Base-by-base conservation (phyloP, 2,113 vertebrate genomes). In the Brachionichthys hirsutus region DNA sequence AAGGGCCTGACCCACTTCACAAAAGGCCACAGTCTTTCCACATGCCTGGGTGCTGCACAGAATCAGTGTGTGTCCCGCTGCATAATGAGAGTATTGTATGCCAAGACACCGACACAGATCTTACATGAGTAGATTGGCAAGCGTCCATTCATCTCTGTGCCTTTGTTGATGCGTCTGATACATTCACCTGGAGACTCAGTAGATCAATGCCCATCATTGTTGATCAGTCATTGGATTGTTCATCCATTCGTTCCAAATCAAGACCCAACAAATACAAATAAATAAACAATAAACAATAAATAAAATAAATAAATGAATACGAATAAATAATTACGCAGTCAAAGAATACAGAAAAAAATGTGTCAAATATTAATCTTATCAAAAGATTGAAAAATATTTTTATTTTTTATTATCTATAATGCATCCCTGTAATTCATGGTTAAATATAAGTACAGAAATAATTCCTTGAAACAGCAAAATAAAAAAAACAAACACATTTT, bases 71-170 rank as follows among this genome's bases (percentile, higher is more conserved):
- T 83, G 78, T 75, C 44, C 0, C n/a, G 13, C 18, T 68, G 42
- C 44, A 87, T 82, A 85, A 85, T 82, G 66, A 70, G 20, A 3
- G 24, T 67, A 81, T 84, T 87, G 78, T 86, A 18, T 24, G 67
- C 48, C 20, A 57, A 3, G 12, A 30, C 18, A 0, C 10, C 40
- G 65, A 73, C 71, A 70, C 22, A 72, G 51, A 78, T 77, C 52
- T 56, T 8, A 63, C 42, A 24, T 35, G 22, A 73, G 42, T 38
- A 46, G 17, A 75, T 40, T 17, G 17, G 12, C 12, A 38, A 56
- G 14, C 57, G 47, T 45, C 17, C 35, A 69, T 76, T 20, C 51
- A 45, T 64, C 60, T 7, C 42, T 18, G 62, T 49, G 57, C 57
- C 24, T 17, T 49, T 64, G 41, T 30, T 54, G 30, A 54, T 53